Evolutionary conservation across 2,113 vertebrate genomes (phyloP).

Genomic region (Progne subis): DNA sequence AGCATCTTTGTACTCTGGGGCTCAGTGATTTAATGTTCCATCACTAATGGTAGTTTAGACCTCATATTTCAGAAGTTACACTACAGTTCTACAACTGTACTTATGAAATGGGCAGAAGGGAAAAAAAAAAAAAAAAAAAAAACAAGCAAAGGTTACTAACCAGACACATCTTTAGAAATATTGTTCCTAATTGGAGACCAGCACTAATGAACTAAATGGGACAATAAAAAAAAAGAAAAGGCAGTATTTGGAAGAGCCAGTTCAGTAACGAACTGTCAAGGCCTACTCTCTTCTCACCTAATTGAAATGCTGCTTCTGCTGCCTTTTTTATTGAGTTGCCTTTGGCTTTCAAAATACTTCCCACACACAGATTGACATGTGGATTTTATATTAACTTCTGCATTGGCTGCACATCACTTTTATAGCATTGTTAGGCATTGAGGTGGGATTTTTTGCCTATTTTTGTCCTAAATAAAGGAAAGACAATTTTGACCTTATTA

Average conservation of each 20-base stretch:
- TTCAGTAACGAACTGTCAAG: constrained; percentile 33
- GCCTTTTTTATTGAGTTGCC: constrained; percentile 55
- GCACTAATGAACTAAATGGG: constrained; percentile 62
- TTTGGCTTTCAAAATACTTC: constrained; percentile 60
- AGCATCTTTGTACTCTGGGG: constrained; percentile 17
- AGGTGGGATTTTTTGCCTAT: background rate
- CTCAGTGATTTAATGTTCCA: constrained; percentile 35
- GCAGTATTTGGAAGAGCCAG: background rate
- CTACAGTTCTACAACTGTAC: background rate
- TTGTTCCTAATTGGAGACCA: constrained; percentile 46
- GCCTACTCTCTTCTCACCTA: constrained; percentile 41
- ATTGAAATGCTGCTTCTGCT: constrained; percentile 58
- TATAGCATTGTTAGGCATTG: background rate
- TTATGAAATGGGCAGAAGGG: background rate
- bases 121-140: background rate
- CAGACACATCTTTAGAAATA: constrained; percentile 5
- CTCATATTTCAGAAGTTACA: constrained; percentile 34
- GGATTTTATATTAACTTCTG: constrained; percentile 60
- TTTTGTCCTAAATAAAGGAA: constrained; percentile 14
- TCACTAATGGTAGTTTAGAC: constrained; percentile 24
- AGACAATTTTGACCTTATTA: constrained; percentile 55
- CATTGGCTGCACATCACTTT: constrained; percentile 22
- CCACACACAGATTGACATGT: constrained; percentile 47
- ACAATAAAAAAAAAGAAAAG: background rate
- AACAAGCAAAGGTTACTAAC: background rate